phyloP scores from a whole-genome alignment of 2,888 invertebrate genomes.

The Pristionchus entomophagus region DNA sequence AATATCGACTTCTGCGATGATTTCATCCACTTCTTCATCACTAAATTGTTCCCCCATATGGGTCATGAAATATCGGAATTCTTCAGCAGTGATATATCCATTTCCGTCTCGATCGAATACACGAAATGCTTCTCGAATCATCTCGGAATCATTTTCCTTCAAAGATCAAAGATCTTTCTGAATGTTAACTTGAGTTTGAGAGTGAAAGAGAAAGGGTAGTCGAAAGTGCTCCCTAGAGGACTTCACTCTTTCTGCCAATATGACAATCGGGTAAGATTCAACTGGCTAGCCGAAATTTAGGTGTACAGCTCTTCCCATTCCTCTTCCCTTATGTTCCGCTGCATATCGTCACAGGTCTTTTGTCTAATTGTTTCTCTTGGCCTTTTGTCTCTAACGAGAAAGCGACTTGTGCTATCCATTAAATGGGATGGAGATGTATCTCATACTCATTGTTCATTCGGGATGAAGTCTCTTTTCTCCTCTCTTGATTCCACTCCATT shows the following conservation, averaged over 20 bases:
- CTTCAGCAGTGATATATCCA: slow-evolving; percentile 75
- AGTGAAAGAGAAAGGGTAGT: slow-evolving; percentile 18
- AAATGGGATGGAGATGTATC: slow-evolving; percentile 14
- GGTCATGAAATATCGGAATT: slow-evolving; percentile 76
- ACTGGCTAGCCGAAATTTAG: not conserved
- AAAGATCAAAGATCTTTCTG: slow-evolving; percentile 23
- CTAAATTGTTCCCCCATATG: slow-evolving; percentile 76
- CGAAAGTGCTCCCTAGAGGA: not conserved
- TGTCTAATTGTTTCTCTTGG: slow-evolving; percentile 8
- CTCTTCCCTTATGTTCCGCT: not conserved
- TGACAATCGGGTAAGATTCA: not conserved
- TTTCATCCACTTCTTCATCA: slow-evolving; percentile 76
- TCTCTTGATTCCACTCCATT: not conserved
- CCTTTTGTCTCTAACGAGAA: not conserved
- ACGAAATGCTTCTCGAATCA: slow-evolving; percentile 76
- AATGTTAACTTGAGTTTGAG: slow-evolving; percentile 18
- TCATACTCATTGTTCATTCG: slow-evolving; percentile 10
- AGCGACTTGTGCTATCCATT: slow-evolving; percentile 19
- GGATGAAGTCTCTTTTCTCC: slow-evolving; percentile 17
- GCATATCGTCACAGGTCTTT: slow-evolving; percentile 15
- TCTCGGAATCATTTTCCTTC: slow-evolving; percentile 75
- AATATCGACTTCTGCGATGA: slow-evolving; percentile 76
- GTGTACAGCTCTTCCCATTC: not conserved
- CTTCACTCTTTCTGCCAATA: not conserved
- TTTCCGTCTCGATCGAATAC: slow-evolving; percentile 76